These are phyloP conservation scores for Phanerotoma sp. DNA, from an alignment of 2,888 invertebrate species.

Conservation along the genomic window DNA sequence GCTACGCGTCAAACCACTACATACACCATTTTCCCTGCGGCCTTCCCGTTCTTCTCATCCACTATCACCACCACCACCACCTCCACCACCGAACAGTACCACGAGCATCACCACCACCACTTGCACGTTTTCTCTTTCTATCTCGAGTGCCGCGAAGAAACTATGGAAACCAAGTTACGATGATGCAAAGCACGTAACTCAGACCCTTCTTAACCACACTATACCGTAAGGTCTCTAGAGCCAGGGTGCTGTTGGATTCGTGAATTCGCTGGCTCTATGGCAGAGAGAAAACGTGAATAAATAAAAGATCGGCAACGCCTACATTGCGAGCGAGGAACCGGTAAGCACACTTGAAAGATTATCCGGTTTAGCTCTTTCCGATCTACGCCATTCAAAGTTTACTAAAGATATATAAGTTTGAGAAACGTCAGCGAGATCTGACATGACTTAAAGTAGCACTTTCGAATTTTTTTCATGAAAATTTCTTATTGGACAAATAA, in stretches of 20 bases:
- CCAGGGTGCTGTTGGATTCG: slow-evolving; percentile 3
- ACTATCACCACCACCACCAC: too few species aligned
- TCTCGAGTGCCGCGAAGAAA: not conserved
- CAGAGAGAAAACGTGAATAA: slow-evolving; percentile 27
- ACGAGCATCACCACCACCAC: too few species aligned
- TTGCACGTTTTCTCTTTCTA: not conserved
- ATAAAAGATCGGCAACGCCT: slow-evolving; percentile 32
- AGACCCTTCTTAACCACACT: slow-evolving; percentile 33
- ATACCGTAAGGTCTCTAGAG: slow-evolving; percentile 4
- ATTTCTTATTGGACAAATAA: too few species aligned
- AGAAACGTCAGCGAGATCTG: not conserved
- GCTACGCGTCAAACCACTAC: not conserved
- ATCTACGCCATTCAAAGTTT: slow-evolving; percentile 21
- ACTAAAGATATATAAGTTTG: not conserved
- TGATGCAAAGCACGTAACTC: slow-evolving; percentile 36
- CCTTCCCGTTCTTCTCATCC: not conserved
- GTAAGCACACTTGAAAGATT: slow-evolving; percentile 24
- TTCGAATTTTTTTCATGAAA: too few species aligned
- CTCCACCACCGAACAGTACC: too few species aligned
- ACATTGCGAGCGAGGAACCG: slow-evolving; percentile 9
- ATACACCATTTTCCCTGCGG: slow-evolving; percentile 8
- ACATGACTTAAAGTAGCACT: too few species aligned
- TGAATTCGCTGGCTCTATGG: not conserved
- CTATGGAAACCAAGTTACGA: slow-evolving; percentile 30
- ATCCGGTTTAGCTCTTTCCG: slow-evolving; percentile 31